Percentiles rank a stretch among this genome's conserved stretches.
Evolutionary conservation across 1,140 invertebrate species (phyloP).

Genomic region (Cotesia typhae): DNA sequence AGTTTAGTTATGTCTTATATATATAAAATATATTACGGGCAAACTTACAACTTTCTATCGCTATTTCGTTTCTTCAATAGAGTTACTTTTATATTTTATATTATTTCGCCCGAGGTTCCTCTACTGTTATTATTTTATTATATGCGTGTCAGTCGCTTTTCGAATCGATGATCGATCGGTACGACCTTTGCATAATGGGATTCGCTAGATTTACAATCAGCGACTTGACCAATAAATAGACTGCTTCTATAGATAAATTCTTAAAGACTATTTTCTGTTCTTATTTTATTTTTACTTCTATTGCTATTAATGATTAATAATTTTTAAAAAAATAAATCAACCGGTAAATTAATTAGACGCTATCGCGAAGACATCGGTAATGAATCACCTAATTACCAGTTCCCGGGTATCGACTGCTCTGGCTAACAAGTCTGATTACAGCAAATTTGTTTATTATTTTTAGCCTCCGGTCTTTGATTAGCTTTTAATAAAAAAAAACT

Average conservation of each 20-base stretch:
- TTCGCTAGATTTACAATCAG: slow-evolving; percentile 19
- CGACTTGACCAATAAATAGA: too few relatives aligned
- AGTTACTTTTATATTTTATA: too few relatives aligned
- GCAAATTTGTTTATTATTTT: slow-evolving; percentile 24
- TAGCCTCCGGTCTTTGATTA: slow-evolving; percentile 20
- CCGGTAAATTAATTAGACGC: neutral
- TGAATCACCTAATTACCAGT: neutral
- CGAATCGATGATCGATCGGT: slow-evolving; percentile 50
- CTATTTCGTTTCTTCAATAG: slow-evolving; percentile 22
- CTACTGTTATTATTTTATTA: slow-evolving; percentile 49
- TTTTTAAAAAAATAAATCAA: neutral
- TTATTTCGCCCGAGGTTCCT: slow-evolving; percentile 37
- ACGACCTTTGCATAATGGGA: slow-evolving; percentile 43
- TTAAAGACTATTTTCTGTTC: too few relatives aligned
- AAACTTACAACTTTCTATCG: slow-evolving; percentile 51
- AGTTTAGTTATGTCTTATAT: neutral
- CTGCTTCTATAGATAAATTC: too few relatives aligned
- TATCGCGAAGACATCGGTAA: neutral
- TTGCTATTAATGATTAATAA: too few relatives aligned
- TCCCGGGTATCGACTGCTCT: slow-evolving; percentile 22
- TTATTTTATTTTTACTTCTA: too few relatives aligned
- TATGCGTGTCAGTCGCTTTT: slow-evolving; percentile 47
- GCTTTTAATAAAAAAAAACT: slow-evolving; percentile 4
- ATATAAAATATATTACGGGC: neutral
- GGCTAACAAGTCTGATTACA: slow-evolving; percentile 29